Base-by-base conservation (phyloP, 1,140 invertebrate genomes). In the Patella vulgata region DNA sequence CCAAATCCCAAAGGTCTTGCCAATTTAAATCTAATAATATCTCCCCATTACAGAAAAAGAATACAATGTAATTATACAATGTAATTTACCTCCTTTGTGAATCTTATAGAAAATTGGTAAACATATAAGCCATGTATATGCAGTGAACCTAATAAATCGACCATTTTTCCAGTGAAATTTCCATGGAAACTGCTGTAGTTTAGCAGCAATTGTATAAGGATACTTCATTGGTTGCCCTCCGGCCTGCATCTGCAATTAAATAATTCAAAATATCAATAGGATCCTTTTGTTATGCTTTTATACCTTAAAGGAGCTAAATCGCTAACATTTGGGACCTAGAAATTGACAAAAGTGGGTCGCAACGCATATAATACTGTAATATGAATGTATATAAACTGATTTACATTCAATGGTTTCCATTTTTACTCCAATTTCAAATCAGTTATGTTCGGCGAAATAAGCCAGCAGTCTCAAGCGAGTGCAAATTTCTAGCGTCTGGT, bases 141-240 rank as follows among this genome's bases (percentile, higher is more conserved):
- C 43, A 19, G 59, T 27, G 31, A 57, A 73, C 9, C 70, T 47
- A n/a, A 70, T 50, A 31, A 62, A 66, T 25, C 70, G 58, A 12
- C 63, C 59, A 23, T 73, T 48, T 31, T 63, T 64, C 70, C 70
- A 73, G 56, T 63, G 64, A 47, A 51, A 63, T 25, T 63, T 63
- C 8, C 33, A 73, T 28, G 70, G 70, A 42, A 73, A 73, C 42
- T 33, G 42, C 3, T 51, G 30, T 3, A 63, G 4, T 44, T 70
- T 73, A 23, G 44, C 70, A 9, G 64, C 19, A 3, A 60, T 25
- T 4, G 59, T 44, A 50, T 73, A 73, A 4, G 70, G 70, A 59
- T 70, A 66, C 33, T 58, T 66, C 64, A 73, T 70, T 21, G 27
- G 43, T 36, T 51, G 48, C 11, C 67, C 66, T 5, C 54, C 28